Evolutionary conservation across 2,113 vertebrate genomes (phyloP).

Genomic region (Pycnonotus jocosus): DNA sequence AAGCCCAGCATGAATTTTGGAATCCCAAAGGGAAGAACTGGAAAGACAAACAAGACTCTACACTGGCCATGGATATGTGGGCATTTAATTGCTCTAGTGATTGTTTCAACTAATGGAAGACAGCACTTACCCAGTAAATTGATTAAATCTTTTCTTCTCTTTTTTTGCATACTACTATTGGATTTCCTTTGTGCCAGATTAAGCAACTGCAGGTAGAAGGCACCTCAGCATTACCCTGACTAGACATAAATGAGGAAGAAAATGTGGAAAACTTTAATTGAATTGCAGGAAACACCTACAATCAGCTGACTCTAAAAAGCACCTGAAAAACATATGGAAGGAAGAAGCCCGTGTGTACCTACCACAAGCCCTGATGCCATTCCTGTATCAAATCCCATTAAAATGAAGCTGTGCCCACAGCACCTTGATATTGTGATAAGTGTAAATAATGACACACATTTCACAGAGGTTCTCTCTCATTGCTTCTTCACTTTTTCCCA

Average conservation of each 20-base stretch:
- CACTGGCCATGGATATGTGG: not conserved
- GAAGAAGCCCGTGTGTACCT: not conserved
- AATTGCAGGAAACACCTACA: not conserved
- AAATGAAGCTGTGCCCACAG: not conserved
- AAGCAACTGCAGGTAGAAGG: not conserved
- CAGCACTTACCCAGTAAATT: not conserved
- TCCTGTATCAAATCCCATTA: not conserved
- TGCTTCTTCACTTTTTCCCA: not conserved
- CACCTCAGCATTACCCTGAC: not conserved
- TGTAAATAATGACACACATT: not conserved
- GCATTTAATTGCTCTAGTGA: not conserved
- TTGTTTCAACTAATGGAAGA: not conserved
- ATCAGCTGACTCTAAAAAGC: not conserved
- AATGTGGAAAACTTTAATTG: not conserved
- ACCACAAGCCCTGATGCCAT: not conserved
- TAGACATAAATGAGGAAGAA: not conserved
- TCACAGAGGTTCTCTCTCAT: not conserved
- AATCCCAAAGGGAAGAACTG: not conserved
- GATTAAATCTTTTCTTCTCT: not conserved
- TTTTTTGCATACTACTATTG: not conserved
- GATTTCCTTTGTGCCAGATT: not conserved
- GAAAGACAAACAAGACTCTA: not conserved
- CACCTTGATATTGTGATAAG: fast-evolving
- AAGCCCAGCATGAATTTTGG: not conserved
- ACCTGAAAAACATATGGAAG: not conserved